Evolutionary conservation across 1,140 invertebrate genomes (phyloP).

Genomic region (Asobara japonica): DNA sequence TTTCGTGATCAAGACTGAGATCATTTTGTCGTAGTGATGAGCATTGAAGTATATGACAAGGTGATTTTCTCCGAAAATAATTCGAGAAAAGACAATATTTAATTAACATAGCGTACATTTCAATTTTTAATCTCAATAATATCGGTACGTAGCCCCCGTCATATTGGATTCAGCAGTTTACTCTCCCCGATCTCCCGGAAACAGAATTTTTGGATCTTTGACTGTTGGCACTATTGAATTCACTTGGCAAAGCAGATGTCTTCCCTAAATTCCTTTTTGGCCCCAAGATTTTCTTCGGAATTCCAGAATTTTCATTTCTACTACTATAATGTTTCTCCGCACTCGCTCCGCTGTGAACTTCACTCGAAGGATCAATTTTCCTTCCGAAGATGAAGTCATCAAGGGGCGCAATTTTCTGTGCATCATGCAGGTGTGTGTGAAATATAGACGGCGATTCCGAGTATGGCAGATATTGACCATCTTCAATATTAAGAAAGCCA

Average conservation of each 20-base stretch:
- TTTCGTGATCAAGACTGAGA: too few species aligned
- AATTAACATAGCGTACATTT: too few species aligned
- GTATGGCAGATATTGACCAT: background rate
- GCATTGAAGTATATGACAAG: too few species aligned
- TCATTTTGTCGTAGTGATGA: too few species aligned
- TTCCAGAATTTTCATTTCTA: background rate
- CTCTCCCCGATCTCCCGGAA: background rate
- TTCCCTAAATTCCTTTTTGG: too few species aligned
- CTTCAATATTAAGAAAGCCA: background rate
- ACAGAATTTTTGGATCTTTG: background rate
- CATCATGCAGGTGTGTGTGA: background rate
- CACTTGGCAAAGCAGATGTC: background rate
- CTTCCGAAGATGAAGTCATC: background rate
- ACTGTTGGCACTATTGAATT: background rate
- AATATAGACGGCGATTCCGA: background rate
- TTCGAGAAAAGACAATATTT: too few species aligned
- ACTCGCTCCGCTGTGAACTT: background rate
- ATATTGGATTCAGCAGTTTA: background rate
- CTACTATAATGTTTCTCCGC: background rate
- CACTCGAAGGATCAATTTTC: background rate
- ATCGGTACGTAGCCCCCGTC: background rate
- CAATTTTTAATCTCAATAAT: background rate
- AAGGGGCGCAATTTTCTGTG: background rate
- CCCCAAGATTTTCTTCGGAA: too few species aligned
- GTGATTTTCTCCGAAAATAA: too few species aligned